A percentile compares a stretch with the other conserved stretches of the same genome.
Conservation (phyloP, 1,140 invertebrate genomes). For the Sminthurinus signatus region DNA sequence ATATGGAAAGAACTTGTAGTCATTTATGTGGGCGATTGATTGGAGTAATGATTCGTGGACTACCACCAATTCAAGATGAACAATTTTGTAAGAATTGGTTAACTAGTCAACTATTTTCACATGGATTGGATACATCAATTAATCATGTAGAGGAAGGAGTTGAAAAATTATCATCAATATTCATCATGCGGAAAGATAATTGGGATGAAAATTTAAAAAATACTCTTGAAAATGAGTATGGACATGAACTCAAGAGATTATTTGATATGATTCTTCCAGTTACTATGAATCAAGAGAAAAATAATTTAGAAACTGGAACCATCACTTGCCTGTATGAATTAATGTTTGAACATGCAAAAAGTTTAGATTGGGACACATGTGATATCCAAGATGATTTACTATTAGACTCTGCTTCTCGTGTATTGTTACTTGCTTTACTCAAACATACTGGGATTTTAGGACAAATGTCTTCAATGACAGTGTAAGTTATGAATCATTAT, state of each 20-base stretch:
- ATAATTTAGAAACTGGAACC: conserved; percentile 10
- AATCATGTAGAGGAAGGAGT: conserved; percentile 10
- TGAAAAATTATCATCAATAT: conserved; percentile 14
- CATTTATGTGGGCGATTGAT: conserved; percentile 57
- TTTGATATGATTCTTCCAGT: conserved; percentile 32
- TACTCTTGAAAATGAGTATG: conserved; percentile 5
- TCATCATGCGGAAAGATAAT: conserved; percentile 18
- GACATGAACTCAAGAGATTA: conserved; percentile 10
- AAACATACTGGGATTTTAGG: conserved; percentile 50
- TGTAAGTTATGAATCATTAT: conserved; percentile 37
- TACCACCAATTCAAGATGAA: conserved; percentile 49
- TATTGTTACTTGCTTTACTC: conserved; percentile 52
- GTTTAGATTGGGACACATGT: conserved; percentile 51
- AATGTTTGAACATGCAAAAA: conserved; percentile 42
- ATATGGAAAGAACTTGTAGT: conserved; percentile 56
- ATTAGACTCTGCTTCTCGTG: conserved; percentile 50
- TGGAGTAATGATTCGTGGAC: conserved; percentile 53
- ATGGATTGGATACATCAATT: conserved; percentile 49
- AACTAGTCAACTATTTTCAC: conserved; percentile 51
- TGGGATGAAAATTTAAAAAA: conserved; percentile 26
- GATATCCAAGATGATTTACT: conserved; percentile 49
- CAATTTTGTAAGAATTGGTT: conserved; percentile 51
- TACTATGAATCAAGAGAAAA: conserved; percentile 9
- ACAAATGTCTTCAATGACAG: conserved; percentile 30
- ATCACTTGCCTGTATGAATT: conserved; percentile 35